Evolutionary conservation across 2,113 vertebrate genomes (phyloP).

Genomic region (Emydocephalus ijimae): DNA sequence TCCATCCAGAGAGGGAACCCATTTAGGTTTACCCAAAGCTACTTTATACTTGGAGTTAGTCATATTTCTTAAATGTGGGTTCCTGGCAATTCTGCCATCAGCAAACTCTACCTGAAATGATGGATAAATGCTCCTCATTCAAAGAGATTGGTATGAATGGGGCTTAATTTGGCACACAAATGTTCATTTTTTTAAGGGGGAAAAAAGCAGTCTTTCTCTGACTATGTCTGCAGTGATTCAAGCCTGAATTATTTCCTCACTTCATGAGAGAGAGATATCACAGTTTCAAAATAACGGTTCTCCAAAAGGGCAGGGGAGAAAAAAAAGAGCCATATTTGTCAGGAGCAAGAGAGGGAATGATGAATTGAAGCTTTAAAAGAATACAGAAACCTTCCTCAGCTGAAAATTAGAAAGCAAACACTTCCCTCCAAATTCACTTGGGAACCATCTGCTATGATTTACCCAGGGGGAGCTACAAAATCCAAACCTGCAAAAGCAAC

Average conservation of each 20-base stretch:
- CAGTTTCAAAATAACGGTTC: neutral
- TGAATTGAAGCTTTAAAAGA: neutral
- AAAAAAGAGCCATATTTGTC: neutral
- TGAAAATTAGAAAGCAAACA: neutral
- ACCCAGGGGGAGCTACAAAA: neutral
- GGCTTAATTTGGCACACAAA: accelerated
- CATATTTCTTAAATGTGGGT: accelerated
- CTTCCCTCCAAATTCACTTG: conserved; percentile 3
- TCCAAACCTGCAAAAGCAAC: neutral
- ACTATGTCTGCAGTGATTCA: neutral
- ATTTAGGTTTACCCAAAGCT: neutral
- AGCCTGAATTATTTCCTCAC: neutral
- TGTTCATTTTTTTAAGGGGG: neutral
- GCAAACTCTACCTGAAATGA: accelerated
- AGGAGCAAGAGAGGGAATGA: neutral
- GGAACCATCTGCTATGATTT: neutral
- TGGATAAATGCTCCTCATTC: neutral
- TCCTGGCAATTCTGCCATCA: neutral
- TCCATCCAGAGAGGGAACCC: neutral
- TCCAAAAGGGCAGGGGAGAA: neutral
- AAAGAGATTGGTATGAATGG: neutral
- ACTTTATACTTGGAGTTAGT: neutral
- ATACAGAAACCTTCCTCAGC: neutral
- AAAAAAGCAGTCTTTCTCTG: neutral
- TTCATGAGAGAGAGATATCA: conserved; percentile 4